These are phyloP conservation scores for Orgyia antiqua DNA, from an alignment of 2,888 invertebrate species.

Conservation along the genomic window DNA sequence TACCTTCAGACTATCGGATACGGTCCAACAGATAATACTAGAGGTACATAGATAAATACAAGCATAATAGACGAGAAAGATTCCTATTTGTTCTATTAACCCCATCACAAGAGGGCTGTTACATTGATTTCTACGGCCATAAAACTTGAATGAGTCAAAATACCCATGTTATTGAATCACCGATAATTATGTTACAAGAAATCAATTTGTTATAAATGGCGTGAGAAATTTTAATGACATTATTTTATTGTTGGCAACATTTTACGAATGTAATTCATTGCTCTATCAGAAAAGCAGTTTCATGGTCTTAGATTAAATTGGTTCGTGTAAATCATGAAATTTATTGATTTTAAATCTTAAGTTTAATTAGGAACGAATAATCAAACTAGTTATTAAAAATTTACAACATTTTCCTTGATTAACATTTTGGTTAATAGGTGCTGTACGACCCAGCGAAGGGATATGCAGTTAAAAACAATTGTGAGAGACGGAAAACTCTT, in stretches of 20 bases:
- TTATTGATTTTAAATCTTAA: neutral
- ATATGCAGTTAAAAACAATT: no score
- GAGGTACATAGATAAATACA: slow-evolving; percentile 1
- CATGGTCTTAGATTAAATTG: neutral
- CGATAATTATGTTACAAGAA: slow-evolving; percentile 18
- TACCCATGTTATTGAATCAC: slow-evolving; percentile 24
- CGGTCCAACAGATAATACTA: slow-evolving; percentile 21
- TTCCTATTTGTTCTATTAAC: slow-evolving; percentile 26
- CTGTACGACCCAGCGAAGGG: no score
- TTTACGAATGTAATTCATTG: slow-evolving; percentile 2
- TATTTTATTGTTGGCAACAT: slow-evolving; percentile 15
- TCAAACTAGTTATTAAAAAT: no score
- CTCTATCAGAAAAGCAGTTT: slow-evolving; percentile 4
- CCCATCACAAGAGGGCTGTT: slow-evolving; percentile 23
- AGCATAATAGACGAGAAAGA: slow-evolving; percentile 23
- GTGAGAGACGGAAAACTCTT: no score
- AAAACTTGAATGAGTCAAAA: slow-evolving; percentile 18
- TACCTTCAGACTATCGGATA: slow-evolving; percentile 39
- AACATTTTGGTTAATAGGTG: no score
- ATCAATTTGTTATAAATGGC: slow-evolving; percentile 20
- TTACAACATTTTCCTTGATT: no score
- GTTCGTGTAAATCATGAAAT: neutral
- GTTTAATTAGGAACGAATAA: no score
- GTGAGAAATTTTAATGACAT: slow-evolving; percentile 25
- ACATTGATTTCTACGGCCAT: slow-evolving; percentile 22